phyloP scores from a whole-genome alignment of 2,888 invertebrate genomes.

The Endomychus coccineus region DNA sequence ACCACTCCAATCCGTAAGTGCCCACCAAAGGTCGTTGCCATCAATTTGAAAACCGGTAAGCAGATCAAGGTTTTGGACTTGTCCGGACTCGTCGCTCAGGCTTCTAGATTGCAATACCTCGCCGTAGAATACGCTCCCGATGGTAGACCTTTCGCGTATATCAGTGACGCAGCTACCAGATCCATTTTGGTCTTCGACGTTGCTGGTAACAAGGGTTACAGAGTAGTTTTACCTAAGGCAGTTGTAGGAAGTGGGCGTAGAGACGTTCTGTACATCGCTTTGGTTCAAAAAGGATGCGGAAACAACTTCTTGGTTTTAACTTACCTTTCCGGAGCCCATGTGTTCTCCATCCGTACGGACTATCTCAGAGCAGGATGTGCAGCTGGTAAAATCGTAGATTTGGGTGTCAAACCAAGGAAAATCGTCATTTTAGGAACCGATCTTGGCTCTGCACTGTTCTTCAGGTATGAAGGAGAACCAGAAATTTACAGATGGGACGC shows the following conservation, averaged over 20 bases:
- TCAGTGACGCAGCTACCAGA: slow-evolving; percentile 46
- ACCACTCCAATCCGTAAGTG: slow-evolving; percentile 49
- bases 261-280: slow-evolving; percentile 54
- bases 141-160: slow-evolving; percentile 45
- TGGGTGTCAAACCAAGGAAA: slow-evolving; percentile 50
- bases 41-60: slow-evolving; percentile 51
- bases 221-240: slow-evolving; percentile 51
- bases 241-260: slow-evolving; percentile 40
- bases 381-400: slow-evolving; percentile 50
- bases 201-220: slow-evolving; percentile 43
- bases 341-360: slow-evolving; percentile 52
- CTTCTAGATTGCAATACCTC: slow-evolving; percentile 53
- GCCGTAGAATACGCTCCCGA: slow-evolving; percentile 51
- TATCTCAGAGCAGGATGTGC: slow-evolving; percentile 49
- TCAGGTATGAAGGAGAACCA: slow-evolving; percentile 54
- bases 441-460: slow-evolving; percentile 52
- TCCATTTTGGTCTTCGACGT: slow-evolving; percentile 50
- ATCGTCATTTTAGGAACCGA: slow-evolving; percentile 55
- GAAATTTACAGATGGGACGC: slow-evolving; percentile 60
- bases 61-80: slow-evolving; percentile 54
- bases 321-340: slow-evolving; percentile 49
- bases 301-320: slow-evolving; percentile 50
- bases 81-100: slow-evolving; percentile 44
- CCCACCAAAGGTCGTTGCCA: slow-evolving; percentile 54
- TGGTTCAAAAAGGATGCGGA: slow-evolving; percentile 48